phyloP scores from a whole-genome alignment of 2,888 invertebrate species.

The Blastobasis adustella region DNA sequence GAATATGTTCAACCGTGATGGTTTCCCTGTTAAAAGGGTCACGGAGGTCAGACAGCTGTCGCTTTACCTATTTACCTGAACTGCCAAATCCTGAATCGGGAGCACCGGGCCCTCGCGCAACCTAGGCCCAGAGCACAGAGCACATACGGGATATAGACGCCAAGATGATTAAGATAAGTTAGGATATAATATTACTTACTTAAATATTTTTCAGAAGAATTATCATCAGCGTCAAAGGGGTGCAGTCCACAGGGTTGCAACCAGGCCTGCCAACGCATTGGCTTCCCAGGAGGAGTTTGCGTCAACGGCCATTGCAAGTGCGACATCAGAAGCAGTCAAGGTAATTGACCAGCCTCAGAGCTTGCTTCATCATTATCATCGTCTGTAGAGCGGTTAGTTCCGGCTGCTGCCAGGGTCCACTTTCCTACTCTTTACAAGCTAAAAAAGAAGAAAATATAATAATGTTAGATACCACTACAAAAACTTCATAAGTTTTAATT shows the following conservation, averaged over 20 bases:
- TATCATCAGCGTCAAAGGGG: neutral
- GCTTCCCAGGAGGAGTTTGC: constrained; percentile 31
- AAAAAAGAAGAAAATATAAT: no score
- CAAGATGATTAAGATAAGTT: no score
- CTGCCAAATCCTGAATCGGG: neutral
- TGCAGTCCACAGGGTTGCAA: constrained; percentile 27
- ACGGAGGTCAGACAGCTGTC: no score
- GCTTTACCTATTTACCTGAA: no score
- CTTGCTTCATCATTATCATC: no score
- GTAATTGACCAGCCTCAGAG: neutral
- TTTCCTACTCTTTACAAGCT: neutral
- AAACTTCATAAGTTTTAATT: neutral
- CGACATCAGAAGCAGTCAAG: constrained; percentile 14
- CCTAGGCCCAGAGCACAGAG: neutral
- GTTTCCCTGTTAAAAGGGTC: no score
- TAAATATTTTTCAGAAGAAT: neutral
- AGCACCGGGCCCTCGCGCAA: neutral
- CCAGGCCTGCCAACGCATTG: constrained; percentile 28
- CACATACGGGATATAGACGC: no score
- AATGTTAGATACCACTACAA: neutral
- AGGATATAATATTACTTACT: neutral
- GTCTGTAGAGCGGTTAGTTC: neutral
- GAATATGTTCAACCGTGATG: neutral
- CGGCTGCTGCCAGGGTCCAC: neutral
- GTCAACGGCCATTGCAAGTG: constrained; percentile 30